Evolutionary conservation across 2,797 vertebrate genomes (phyloP).

Genomic region (Eupleurogrammus muticus): DNA sequence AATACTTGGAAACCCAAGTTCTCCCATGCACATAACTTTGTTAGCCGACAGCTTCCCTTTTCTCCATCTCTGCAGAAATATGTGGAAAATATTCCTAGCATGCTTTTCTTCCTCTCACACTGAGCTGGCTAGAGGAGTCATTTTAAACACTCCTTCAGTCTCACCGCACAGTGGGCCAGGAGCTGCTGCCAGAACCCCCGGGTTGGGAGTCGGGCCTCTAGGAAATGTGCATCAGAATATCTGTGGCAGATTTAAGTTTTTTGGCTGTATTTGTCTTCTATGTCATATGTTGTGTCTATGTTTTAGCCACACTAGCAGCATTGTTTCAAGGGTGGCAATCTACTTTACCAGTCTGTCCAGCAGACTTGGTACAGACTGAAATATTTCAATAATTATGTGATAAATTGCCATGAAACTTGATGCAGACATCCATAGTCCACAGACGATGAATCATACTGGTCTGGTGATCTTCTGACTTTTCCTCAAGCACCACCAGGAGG

Average conservation of each 20-base stretch:
- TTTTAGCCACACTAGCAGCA: background rate
- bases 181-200: conserved; percentile 48
- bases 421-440: background rate
- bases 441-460: background rate
- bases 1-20: conserved; percentile 48
- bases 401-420: background rate
- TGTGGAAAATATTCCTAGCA: conserved; percentile 76
- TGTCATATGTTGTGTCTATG: background rate
- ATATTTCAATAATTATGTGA: background rate
- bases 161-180: conserved; percentile 38
- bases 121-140: conserved; percentile 51
- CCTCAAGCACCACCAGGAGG: no score
- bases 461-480: no score
- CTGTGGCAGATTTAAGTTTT: conserved; percentile 38
- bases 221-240: conserved; percentile 32
- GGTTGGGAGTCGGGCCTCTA: conserved; percentile 25
- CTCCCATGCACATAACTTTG: conserved; percentile 36
- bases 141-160: conserved; percentile 49
- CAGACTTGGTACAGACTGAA: background rate
- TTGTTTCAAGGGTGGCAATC: background rate
- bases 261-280: background rate
- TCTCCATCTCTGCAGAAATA: conserved; percentile 47
- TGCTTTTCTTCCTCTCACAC: conserved; percentile 57
- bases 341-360: background rate
- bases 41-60: conserved; percentile 50